These are phyloP conservation scores for Stratiolaelaps scimitus DNA, from an alignment of 1,140 invertebrate genomes.

Conservation along the genomic window DNA sequence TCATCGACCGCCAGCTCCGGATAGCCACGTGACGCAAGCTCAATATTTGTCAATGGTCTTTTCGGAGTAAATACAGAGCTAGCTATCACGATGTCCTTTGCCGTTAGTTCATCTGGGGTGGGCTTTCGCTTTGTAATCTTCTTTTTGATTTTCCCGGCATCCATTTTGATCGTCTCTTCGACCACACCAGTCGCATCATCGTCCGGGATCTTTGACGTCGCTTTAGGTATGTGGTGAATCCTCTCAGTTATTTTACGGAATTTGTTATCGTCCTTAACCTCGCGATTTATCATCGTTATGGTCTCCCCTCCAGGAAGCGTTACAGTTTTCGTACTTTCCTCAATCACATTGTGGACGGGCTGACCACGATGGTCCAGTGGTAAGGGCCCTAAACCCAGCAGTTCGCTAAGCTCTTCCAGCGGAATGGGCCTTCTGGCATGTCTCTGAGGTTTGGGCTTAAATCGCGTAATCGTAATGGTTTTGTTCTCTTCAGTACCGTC, in stretches of 20 bases:
- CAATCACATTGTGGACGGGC: background rate
- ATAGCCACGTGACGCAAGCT: background rate
- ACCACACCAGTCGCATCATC: background rate
- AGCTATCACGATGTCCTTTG: background rate
- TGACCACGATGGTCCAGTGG: conserved; percentile 9
- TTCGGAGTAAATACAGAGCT: background rate
- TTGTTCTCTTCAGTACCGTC: background rate
- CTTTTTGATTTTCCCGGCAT: background rate
- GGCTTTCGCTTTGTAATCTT: background rate
- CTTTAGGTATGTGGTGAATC: background rate
- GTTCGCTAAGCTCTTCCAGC: conserved; percentile 2
- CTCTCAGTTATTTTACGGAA: conserved; percentile 10
- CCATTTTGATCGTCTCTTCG: background rate
- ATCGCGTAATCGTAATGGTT: background rate
- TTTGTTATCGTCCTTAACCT: background rate
- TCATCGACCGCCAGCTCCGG: conserved; percentile 2
- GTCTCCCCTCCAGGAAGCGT: background rate
- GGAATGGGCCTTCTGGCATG: background rate
- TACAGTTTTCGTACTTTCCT: background rate
- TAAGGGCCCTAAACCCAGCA: background rate
- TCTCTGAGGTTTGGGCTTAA: background rate
- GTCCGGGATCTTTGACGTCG: background rate
- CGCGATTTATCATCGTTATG: background rate
- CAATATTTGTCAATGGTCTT: background rate
- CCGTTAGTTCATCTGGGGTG: background rate